phyloP scores from a whole-genome alignment of 1,140 invertebrate genomes.

The Araneus ventricosus region DNA sequence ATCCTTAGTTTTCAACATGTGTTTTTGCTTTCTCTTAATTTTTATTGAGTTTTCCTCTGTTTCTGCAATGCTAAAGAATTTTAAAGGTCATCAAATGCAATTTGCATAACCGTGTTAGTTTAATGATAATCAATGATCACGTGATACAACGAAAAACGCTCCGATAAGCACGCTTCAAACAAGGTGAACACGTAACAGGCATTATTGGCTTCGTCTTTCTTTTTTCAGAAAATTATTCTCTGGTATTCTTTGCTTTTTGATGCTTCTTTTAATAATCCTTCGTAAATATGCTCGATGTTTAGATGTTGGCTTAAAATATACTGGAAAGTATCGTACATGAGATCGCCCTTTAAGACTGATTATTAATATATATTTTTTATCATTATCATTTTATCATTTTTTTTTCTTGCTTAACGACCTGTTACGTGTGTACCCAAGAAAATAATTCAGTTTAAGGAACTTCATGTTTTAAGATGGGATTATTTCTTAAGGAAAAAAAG shows the following conservation, averaged over 20 bases:
- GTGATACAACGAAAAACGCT: not conserved
- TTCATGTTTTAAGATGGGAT: not conserved
- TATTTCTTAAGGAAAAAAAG: not conserved
- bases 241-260: not conserved
- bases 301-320: not conserved
- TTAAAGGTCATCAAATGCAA: constrained; percentile 22
- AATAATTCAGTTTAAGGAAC: not conserved
- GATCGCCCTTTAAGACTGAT: not conserved
- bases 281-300: not conserved
- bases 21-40: not conserved
- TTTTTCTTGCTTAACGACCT: not conserved
- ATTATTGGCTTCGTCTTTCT: not conserved
- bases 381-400: not conserved
- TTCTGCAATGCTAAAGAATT: not conserved
- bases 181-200: not conserved
- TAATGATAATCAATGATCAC: constrained; percentile 48
- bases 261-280: not conserved
- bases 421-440: not conserved
- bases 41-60: not conserved
- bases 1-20: not conserved
- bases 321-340: not conserved
- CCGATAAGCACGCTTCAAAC: not conserved
- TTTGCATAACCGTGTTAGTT: constrained; percentile 53
- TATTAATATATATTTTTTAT: constrained; percentile 14
- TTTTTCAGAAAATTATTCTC: not conserved